phyloP scores from a whole-genome alignment of 2,113 vertebrate genomes.

The Gobius niger region DNA sequence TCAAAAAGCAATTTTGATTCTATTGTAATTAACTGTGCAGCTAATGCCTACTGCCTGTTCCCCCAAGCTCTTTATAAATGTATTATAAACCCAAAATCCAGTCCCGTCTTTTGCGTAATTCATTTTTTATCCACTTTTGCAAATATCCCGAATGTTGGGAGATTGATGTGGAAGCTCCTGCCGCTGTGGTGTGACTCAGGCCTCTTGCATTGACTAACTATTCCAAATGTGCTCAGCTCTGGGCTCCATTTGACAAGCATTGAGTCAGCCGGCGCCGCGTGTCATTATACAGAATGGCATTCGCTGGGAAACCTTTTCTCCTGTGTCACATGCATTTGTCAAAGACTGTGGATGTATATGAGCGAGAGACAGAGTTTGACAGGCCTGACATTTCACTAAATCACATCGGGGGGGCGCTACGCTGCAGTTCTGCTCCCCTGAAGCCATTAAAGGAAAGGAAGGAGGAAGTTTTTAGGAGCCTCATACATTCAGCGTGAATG shows the following conservation, averaged over 20 bases:
- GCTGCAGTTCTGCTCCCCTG: slow-evolving; percentile 39
- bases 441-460: slow-evolving; percentile 33
- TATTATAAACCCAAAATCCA: neutral
- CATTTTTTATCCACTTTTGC: neutral
- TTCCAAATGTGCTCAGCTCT: slow-evolving; percentile 41
- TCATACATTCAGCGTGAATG: slow-evolving; percentile 50
- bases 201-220: slow-evolving; percentile 17
- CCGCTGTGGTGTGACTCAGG: neutral
- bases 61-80: neutral
- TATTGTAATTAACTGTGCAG: no score
- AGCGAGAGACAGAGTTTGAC: slow-evolving; percentile 55
- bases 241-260: slow-evolving; percentile 41
- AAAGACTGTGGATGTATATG: slow-evolving; percentile 49
- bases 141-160: neutral
- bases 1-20: no score
- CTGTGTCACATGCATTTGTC: slow-evolving; percentile 63
- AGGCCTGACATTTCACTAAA: slow-evolving; percentile 67
- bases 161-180: neutral
- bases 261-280: slow-evolving; percentile 35
- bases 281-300: slow-evolving; percentile 62
- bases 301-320: slow-evolving; percentile 59
- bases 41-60: no score
- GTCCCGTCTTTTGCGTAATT: neutral
- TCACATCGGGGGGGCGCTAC: slow-evolving; percentile 38
- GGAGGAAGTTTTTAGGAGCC: slow-evolving; percentile 32